Conservation (phyloP, 2,797 vertebrate species). For the Gorsachius magnificus region DNA sequence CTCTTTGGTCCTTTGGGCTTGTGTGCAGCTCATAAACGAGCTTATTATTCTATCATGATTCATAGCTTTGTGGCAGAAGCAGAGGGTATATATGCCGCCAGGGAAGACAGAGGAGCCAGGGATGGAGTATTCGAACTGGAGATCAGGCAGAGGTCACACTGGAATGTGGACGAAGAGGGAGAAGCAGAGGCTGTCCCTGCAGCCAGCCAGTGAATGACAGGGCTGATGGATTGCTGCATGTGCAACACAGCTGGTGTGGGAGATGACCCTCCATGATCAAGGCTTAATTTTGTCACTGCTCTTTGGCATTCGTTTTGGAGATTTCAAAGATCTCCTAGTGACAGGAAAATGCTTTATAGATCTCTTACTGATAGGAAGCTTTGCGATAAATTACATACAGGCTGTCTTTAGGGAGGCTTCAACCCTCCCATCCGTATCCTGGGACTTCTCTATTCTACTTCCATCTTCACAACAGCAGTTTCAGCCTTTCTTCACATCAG, state of each 20-base stretch:
- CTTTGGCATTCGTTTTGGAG: neutral
- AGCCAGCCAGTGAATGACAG: neutral
- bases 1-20: slow-evolving; percentile 57
- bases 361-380: neutral
- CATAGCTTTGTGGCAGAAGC: slow-evolving; percentile 36
- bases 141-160: slow-evolving; percentile 47
- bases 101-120: slow-evolving; percentile 28
- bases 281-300: neutral
- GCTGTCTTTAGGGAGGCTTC: neutral
- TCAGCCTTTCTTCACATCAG: neutral
- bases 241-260: fast-evolving
- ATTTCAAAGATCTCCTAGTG: neutral
- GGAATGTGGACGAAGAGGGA: neutral
- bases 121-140: slow-evolving; percentile 11
- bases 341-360: neutral
- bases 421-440: neutral
- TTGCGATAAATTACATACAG: neutral
- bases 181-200: neutral
- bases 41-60: slow-evolving; percentile 66
- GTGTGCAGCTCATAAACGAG: slow-evolving; percentile 49
- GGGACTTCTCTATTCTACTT: neutral
- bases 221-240: neutral
- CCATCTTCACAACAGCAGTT: neutral
- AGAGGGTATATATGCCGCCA: slow-evolving; percentile 9
- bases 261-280: neutral